phyloP scores from a whole-genome alignment of 1,140 invertebrate genomes.

The Orchestia grillus region DNA sequence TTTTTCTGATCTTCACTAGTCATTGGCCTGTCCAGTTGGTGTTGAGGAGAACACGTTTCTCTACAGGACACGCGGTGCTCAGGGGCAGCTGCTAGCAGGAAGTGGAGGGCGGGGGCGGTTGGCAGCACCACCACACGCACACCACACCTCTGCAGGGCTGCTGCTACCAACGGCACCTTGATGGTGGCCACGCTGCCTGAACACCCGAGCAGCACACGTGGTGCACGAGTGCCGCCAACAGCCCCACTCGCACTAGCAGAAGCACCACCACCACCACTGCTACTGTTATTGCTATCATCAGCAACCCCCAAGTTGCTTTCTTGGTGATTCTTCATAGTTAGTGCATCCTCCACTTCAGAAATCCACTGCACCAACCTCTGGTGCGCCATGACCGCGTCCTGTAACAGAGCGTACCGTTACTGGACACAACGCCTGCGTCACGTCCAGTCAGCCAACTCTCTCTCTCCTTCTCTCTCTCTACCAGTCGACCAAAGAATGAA shows the following conservation, averaged over 20 bases:
- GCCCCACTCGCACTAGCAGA: no score
- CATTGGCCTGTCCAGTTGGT: neutral
- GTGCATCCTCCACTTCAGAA: neutral
- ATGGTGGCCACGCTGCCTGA: slow-evolving; percentile 94
- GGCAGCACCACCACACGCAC: slow-evolving; percentile 82
- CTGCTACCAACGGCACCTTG: slow-evolving; percentile 80
- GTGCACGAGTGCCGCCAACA: neutral
- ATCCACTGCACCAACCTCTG: neutral
- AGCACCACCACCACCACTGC: no score
- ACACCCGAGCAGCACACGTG: slow-evolving; percentile 81
- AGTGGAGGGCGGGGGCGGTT: slow-evolving; percentile 89
- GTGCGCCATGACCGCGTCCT: neutral
- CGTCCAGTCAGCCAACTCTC: neutral
- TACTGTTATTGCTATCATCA: no score
- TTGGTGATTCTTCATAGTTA: neutral
- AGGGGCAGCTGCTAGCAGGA: slow-evolving; percentile 74
- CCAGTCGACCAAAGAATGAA: no score
- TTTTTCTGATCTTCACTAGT: neutral
- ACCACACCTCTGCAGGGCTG: slow-evolving; percentile 67
- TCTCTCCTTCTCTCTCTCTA: no score
- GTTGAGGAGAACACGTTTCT: neutral
- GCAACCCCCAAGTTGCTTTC: neutral
- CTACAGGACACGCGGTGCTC: neutral
- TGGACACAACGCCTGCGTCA: neutral
- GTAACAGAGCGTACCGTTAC: neutral